A percentile compares a stretch with the other conserved stretches of the same genome.
These are phyloP conservation scores for Onychomys torridus DNA, from an alignment of 2,797 vertebrate species.

Conservation along the genomic window DNA sequence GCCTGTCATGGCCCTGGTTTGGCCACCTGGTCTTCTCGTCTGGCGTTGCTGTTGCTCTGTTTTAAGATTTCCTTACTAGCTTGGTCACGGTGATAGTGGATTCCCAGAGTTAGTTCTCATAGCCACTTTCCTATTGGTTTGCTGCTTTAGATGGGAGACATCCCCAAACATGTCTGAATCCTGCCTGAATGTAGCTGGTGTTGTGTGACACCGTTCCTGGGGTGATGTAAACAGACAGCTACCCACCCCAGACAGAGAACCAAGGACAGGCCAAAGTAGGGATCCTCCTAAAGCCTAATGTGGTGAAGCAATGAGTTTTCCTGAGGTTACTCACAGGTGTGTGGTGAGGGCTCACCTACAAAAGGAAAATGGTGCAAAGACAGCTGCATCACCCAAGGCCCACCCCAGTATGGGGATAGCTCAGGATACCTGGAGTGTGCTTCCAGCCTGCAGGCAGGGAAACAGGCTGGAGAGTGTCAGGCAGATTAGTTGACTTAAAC, in stretches of 20 bases:
- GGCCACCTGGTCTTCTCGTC: neutral
- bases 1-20: too few species aligned
- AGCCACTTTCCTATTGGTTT: neutral
- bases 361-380: neutral
- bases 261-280: neutral
- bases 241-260: neutral
- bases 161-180: conserved; percentile 7
- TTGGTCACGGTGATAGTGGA: neutral
- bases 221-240: neutral
- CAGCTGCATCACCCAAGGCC: neutral
- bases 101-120: conserved; percentile 29
- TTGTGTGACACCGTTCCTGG: neutral
- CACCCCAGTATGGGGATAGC: too few species aligned
- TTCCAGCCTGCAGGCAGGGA: neutral
- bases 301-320: neutral
- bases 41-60: neutral
- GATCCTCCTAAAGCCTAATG: neutral
- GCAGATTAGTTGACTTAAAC: neutral
- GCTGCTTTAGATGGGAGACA: neutral
- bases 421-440: neutral
- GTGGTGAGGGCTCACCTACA: neutral
- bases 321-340: neutral
- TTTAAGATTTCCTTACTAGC: neutral
- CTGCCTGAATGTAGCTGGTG: neutral
- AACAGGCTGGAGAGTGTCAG: too few species aligned